phyloP scores from a whole-genome alignment of 2,797 vertebrate genomes.

The Pogoniulus pusillus region DNA sequence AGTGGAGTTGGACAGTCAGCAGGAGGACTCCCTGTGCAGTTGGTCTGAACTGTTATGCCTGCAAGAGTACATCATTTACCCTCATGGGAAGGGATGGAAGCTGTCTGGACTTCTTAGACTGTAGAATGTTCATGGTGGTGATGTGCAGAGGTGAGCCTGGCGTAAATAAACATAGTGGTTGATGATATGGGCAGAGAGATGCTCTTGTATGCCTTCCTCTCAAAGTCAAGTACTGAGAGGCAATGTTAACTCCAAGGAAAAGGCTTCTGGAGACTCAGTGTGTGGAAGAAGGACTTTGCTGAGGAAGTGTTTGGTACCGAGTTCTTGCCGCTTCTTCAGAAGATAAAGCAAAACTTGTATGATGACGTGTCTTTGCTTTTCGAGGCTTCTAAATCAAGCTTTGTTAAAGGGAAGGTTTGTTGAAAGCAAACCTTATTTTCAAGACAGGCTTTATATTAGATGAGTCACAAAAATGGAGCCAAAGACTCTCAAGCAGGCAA shows the following conservation, averaged over 20 bases:
- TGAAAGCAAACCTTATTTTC: background rate
- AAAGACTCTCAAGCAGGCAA: background rate
- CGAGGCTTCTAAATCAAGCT: background rate
- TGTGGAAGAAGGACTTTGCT: background rate
- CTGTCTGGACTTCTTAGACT: background rate
- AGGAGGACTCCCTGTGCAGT: background rate
- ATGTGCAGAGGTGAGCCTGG: background rate
- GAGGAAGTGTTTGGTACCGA: background rate
- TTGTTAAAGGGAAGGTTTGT: no score
- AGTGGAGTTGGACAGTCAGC: background rate
- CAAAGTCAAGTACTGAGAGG: background rate
- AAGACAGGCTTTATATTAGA: background rate
- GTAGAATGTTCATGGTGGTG: background rate
- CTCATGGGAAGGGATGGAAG: background rate
- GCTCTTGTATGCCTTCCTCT: background rate
- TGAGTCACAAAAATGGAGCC: background rate
- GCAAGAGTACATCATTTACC: background rate
- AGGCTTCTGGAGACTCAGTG: background rate
- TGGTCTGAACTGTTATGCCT: background rate
- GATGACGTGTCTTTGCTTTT: background rate
- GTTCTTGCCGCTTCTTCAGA: background rate
- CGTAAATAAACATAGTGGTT: background rate
- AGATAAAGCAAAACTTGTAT: background rate
- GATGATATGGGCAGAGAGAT: rapidly evolving
- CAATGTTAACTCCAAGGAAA: background rate